Evolutionary conservation across 2,888 invertebrate species (phyloP).

Genomic region (Microctonus hyperodae): DNA sequence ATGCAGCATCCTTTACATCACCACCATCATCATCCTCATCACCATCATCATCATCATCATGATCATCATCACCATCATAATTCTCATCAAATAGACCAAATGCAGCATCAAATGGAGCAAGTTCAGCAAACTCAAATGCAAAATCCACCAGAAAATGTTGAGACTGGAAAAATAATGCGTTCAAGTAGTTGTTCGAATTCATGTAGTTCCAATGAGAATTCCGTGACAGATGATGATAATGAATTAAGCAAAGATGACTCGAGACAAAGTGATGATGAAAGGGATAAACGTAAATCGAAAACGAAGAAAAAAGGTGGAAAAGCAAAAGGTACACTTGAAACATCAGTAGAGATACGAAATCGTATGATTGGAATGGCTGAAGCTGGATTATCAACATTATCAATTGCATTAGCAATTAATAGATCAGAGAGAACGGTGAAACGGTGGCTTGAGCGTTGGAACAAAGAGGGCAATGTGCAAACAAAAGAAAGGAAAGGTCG

Average conservation of each 20-base stretch:
- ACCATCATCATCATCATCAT: constrained; percentile 42
- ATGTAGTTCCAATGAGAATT: constrained; percentile 47
- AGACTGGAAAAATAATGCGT: constrained; percentile 18
- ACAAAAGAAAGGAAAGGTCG: constrained; percentile 61
- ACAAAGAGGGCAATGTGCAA: constrained; percentile 60
- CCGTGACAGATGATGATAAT: constrained; percentile 42
- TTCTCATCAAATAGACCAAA: constrained; percentile 44
- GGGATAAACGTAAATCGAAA: neutral
- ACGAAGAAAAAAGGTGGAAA: constrained; percentile 60
- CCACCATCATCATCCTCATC: constrained; percentile 43
- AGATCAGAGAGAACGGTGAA: constrained; percentile 62
- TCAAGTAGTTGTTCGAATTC: constrained; percentile 41
- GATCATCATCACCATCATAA: constrained; percentile 42
- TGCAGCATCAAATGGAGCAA: constrained; percentile 42
- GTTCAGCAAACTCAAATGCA: constrained; percentile 41
- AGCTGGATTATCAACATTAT: constrained; percentile 59
- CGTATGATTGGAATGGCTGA: constrained; percentile 62
- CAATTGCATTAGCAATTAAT: constrained; percentile 60
- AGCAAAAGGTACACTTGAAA: constrained; percentile 60
- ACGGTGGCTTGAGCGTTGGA: constrained; percentile 61
- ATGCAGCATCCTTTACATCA: constrained; percentile 40
- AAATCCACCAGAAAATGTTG: neutral
- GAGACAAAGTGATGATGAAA: constrained; percentile 23
- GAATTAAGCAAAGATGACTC: constrained; percentile 40
- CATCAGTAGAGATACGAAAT: constrained; percentile 60